These are phyloP conservation scores for Saxidomus purpurata DNA, from an alignment of 1,140 invertebrate genomes.

Conservation along the genomic window DNA sequence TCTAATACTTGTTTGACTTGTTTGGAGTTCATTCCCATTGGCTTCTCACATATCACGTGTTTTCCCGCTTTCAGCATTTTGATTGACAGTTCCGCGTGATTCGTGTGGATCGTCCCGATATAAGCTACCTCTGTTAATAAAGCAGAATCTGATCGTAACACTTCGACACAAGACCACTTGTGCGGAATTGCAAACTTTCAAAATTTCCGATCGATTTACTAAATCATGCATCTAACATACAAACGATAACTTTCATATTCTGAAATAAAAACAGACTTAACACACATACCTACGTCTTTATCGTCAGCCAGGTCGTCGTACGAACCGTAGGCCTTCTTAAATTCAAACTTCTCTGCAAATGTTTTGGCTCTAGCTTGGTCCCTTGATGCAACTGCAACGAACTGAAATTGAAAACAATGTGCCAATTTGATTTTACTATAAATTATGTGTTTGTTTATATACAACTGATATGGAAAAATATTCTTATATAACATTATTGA, in stretches of 20 bases:
- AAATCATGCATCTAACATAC: no score
- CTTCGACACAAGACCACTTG: no score
- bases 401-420: no score
- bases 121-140: slow-evolving; percentile 73
- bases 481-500: no score
- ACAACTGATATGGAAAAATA: no score
- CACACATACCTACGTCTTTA: slow-evolving; percentile 91
- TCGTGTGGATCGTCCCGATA: slow-evolving; percentile 88
- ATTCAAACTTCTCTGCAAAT: slow-evolving; percentile 92
- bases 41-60: slow-evolving; percentile 95
- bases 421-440: no score
- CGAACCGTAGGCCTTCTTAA: slow-evolving; percentile 91
- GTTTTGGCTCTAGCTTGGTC: slow-evolving; percentile 90
- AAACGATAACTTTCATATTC: no score
- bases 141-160: no score
- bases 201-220: no score
- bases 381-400: slow-evolving; percentile 92
- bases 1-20: slow-evolving; percentile 80
- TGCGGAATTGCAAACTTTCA: no score
- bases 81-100: slow-evolving; percentile 90
- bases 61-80: slow-evolving; percentile 92
- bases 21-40: slow-evolving; percentile 91
- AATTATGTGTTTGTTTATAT: no score
- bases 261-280: no score
- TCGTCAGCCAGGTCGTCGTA: slow-evolving; percentile 93